A percentile compares a stretch with the other conserved stretches of the same genome.
phyloP scores from a whole-genome alignment of 92 coral and sea anemone genomes.

The Phenganax subtilis region DNA sequence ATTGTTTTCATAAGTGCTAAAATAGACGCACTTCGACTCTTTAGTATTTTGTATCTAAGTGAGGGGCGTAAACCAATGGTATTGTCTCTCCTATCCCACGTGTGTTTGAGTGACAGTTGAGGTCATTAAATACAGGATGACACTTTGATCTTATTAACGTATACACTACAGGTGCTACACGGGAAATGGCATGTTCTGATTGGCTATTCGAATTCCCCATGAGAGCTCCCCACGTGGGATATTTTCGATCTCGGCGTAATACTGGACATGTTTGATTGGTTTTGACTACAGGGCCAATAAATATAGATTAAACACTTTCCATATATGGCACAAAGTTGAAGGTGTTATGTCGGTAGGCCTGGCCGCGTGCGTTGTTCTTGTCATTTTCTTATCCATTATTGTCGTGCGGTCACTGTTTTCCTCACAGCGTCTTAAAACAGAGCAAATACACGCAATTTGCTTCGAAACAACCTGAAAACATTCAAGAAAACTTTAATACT shows the following conservation, averaged over 20 bases:
- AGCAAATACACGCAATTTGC: slow-evolving; percentile 26
- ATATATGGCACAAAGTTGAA: slow-evolving; percentile 95
- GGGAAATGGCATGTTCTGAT: slow-evolving; percentile 98
- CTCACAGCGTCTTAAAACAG: slow-evolving; percentile 23
- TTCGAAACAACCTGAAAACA: background rate
- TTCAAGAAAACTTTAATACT: background rate
- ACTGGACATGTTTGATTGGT: slow-evolving; percentile 99
- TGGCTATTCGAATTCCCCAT: slow-evolving; percentile 98
- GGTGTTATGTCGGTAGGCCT: slow-evolving; percentile 99
- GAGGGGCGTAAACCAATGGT: slow-evolving; percentile 77
- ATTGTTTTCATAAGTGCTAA: slow-evolving; percentile 97
- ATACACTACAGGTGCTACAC: slow-evolving; percentile 92
- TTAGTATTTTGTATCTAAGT: slow-evolving; percentile 86
- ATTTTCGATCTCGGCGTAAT: slow-evolving; percentile 80
- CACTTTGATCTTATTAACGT: slow-evolving; percentile 99
- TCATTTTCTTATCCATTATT: slow-evolving; percentile 61
- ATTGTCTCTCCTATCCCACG: slow-evolving; percentile 99
- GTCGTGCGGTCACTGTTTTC: slow-evolving; percentile 36
- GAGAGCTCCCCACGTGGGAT: slow-evolving; percentile 99
- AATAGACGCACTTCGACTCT: slow-evolving; percentile 96
- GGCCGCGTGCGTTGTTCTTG: slow-evolving; percentile 99
- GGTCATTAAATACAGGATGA: slow-evolving; percentile 99
- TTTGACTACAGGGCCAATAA: slow-evolving; percentile 99
- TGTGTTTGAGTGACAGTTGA: slow-evolving; percentile 98
- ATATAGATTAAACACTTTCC: slow-evolving; percentile 99